Evolutionary conservation across 2,113 vertebrate species (phyloP), one percentile per base, ranked within the genome.

Genomic region (Tenebrosternarchus preto): DNA sequence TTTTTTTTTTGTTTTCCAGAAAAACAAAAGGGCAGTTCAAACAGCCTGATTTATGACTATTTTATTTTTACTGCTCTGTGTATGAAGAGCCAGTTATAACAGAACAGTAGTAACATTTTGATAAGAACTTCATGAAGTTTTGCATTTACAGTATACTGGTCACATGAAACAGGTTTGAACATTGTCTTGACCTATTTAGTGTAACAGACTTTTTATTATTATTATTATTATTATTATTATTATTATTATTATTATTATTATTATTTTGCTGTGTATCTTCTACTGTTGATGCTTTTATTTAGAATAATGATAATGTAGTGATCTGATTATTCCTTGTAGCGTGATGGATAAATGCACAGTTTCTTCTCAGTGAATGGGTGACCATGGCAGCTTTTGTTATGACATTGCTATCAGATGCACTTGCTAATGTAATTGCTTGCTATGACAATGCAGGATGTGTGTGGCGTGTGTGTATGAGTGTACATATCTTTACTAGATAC

Each of bases 331-430:
- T 2, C 15, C 11, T 50, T 50, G 11, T 50, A 12, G 43, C 15
- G 43, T 50, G 8, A 50, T 50, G 43, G 12, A 50, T 50, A 50
- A 50, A 50, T 6, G 6, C 43, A 50, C 43, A 50, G 43, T 50
- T 50, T 50, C 43, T 43, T 5, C 39, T 43, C 39, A 43, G 39
- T 9, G 39, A 5, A 43, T 50, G 43, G 43, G 43, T 50, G 43
- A 50, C 43, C 43, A 50, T 43, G 33, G 66, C 33, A 68, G n/a
- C 27, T 73, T 57, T 60, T 57, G 17, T 73, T 57, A 57, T 73
- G 71, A 57, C 71, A 73, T 29, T 24, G 25, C 25, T 39, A 22
- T 74, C 55, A 61, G 73, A 17, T 15, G 5, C 31, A 19, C 9
- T 17, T 11, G 53, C 16, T 27, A 31, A 56, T 57, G 27, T 27